A percentile compares a stretch with the other conserved stretches of the same genome.
Conservation (phyloP, 2,113 vertebrate species). For the Anseranas semipalmata region DNA sequence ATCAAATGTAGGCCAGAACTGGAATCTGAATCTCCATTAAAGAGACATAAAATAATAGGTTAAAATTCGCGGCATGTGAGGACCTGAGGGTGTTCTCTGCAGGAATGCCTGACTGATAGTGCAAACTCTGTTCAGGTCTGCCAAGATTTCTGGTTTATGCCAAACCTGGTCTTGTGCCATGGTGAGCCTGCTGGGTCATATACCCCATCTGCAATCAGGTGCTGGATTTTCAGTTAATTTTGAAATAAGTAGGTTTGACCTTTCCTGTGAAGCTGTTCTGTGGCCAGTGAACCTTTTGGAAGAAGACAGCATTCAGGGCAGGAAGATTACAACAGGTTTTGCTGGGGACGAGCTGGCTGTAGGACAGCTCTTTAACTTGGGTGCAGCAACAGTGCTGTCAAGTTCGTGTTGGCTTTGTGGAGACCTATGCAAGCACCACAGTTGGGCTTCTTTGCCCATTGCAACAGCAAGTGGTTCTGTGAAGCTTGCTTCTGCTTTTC, state of each 20-base stretch:
- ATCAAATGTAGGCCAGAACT: conserved; percentile 2
- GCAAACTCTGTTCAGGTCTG: background rate
- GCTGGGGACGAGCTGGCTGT: background rate
- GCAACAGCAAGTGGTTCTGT: background rate
- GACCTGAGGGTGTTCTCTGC: background rate
- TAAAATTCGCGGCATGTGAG: accelerated
- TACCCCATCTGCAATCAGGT: background rate
- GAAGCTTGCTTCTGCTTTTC: background rate
- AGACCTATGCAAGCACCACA: background rate
- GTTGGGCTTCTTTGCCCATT: background rate
- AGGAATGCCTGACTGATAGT: background rate
- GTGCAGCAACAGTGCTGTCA: background rate
- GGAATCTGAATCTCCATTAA: conserved; percentile 20
- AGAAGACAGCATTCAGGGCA: background rate
- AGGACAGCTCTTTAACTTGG: background rate
- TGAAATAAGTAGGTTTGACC: background rate
- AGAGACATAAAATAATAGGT: background rate
- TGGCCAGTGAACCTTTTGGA: background rate
- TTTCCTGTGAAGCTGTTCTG: background rate
- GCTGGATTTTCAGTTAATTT: background rate
- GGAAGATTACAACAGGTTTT: background rate
- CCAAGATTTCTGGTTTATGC: background rate
- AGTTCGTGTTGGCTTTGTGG: background rate
- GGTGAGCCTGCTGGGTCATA: background rate
- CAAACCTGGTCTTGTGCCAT: background rate